Evolutionary conservation across 2,797 vertebrate species (phyloP).

Genomic region (Florisuga fusca): DNA sequence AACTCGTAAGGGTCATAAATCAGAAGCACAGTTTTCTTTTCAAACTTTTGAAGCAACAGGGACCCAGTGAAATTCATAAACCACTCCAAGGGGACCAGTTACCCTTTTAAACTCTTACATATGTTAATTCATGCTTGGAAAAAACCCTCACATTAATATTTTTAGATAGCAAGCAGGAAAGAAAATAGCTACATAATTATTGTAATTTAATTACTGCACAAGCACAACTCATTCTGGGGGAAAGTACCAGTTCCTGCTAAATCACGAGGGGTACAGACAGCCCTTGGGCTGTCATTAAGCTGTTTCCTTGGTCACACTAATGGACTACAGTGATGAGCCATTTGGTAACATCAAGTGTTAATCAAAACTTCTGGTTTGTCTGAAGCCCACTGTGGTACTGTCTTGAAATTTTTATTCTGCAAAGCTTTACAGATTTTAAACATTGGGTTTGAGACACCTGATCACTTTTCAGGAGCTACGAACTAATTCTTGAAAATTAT

Average conservation of each 20-base stretch:
- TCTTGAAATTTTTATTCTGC: background rate
- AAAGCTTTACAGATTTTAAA: background rate
- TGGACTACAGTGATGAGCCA: background rate
- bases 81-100: background rate
- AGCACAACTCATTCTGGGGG: background rate
- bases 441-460: background rate
- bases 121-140: background rate
- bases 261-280: background rate
- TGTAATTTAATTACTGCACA: background rate
- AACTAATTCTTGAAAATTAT: background rate
- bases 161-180: background rate
- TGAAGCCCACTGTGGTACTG: background rate
- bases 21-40: background rate
- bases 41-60: background rate
- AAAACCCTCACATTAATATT: background rate
- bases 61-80: background rate
- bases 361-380: background rate
- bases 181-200: background rate
- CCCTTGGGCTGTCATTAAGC: background rate
- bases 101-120: background rate
- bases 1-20: conserved; percentile 7
- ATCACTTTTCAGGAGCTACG: background rate
- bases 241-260: background rate
- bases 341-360: background rate
- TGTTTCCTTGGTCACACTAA: background rate